Conservation (phyloP, 2,113 vertebrate genomes). For the Pleuronectes platessa region DNA sequence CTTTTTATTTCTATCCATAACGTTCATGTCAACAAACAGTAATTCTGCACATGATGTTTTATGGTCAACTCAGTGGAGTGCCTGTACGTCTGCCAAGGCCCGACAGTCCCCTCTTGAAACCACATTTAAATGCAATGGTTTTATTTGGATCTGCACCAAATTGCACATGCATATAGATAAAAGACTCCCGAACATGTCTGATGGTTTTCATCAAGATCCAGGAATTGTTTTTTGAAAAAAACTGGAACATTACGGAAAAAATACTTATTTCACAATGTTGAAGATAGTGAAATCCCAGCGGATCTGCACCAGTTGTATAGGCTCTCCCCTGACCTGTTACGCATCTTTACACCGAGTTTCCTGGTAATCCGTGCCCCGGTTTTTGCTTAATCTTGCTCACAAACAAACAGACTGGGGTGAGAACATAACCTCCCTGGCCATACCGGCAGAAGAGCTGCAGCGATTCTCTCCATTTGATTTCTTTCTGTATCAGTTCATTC, state of each 20-base stretch:
- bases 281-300: no score
- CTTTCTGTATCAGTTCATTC: slow-evolving; percentile 24
- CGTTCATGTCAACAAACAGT: neutral
- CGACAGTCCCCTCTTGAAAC: neutral
- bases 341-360: neutral
- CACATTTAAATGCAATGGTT: neutral
- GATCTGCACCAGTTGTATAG: no score
- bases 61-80: slow-evolving; percentile 1
- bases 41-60: neutral
- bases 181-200: no score
- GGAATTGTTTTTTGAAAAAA: no score
- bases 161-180: no score
- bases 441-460: neutral
- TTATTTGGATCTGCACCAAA: neutral
- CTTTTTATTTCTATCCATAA: slow-evolving; percentile 5
- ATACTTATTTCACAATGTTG: no score
- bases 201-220: no score
- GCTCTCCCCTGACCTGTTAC: neutral
- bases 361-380: neutral
- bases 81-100: neutral
- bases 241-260: no score
- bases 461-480: neutral
- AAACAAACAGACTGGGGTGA: neutral
- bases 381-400: neutral
- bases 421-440: neutral